Evolutionary conservation across 2,888 invertebrate species (phyloP).

Genomic region (Schizotus pectinicornis): DNA sequence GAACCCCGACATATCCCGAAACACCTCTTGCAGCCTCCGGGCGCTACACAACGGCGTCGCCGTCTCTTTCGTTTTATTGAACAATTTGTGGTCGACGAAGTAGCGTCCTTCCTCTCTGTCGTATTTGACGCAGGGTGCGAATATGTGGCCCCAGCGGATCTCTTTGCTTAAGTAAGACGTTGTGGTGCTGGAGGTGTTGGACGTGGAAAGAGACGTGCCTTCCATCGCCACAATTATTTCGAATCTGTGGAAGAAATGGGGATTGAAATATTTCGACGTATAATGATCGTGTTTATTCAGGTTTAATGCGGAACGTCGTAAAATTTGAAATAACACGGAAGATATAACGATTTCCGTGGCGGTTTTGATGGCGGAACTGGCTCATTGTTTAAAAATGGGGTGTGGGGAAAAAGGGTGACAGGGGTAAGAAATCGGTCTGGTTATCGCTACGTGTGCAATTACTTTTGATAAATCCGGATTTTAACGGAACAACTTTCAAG

Average conservation of each 20-base stretch:
- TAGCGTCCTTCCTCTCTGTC: slow-evolving; percentile 66
- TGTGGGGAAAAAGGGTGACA: too few relatives aligned
- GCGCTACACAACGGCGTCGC: slow-evolving; percentile 87
- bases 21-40: slow-evolving; percentile 76
- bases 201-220: slow-evolving; percentile 80
- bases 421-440: too few relatives aligned
- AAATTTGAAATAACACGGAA: too few relatives aligned
- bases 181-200: slow-evolving; percentile 72
- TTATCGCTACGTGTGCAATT: too few relatives aligned
- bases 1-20: slow-evolving; percentile 42
- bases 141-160: slow-evolving; percentile 84
- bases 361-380: too few relatives aligned
- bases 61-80: slow-evolving; percentile 70
- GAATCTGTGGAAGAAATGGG: slow-evolving; percentile 64
- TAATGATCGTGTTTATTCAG: too few relatives aligned
- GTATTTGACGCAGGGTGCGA: slow-evolving; percentile 62
- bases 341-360: too few relatives aligned
- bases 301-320: too few relatives aligned
- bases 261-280: background rate
- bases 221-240: slow-evolving; percentile 83
- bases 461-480: too few relatives aligned
- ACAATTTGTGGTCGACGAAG: slow-evolving; percentile 67
- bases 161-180: slow-evolving; percentile 82
- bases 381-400: too few relatives aligned
- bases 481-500: too few relatives aligned